Conservation (phyloP, 2,888 invertebrate species). For the Brenthis daphne region DNA sequence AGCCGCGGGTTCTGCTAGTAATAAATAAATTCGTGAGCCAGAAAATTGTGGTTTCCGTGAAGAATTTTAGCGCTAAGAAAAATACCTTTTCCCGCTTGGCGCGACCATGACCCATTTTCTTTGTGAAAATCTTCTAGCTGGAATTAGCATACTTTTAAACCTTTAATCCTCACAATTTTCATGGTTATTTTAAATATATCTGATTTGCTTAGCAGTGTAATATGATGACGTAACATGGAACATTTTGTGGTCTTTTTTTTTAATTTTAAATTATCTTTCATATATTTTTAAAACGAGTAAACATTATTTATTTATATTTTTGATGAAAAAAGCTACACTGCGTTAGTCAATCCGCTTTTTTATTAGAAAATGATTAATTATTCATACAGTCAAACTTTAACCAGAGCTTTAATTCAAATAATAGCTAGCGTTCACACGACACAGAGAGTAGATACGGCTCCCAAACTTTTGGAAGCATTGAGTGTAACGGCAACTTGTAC, state of each 20-base stretch:
- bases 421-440: conserved; percentile 7
- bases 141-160: conserved; percentile 16
- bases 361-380: background rate
- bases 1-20: background rate
- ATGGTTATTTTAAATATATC: background rate
- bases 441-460: conserved; percentile 20
- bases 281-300: too few species aligned
- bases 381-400: conserved; percentile 15
- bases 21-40: background rate
- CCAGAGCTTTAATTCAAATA: conserved; percentile 29
- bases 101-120: conserved; percentile 13
- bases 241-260: too few species aligned
- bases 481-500: conserved; percentile 36
- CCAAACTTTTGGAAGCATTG: conserved; percentile 37
- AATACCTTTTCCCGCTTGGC: conserved; percentile 5
- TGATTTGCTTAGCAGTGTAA: background rate
- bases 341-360: too few species aligned
- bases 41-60: conserved; percentile 10
- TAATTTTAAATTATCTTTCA: too few species aligned
- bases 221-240: background rate
- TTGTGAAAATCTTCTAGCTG: background rate
- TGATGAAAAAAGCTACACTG: too few species aligned
- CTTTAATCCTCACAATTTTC: background rate
- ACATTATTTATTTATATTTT: too few species aligned
- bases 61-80: conserved; percentile 16